Evolutionary conservation across 2,797 vertebrate genomes (phyloP).

Genomic region (Chaenodraco wilsoni): DNA sequence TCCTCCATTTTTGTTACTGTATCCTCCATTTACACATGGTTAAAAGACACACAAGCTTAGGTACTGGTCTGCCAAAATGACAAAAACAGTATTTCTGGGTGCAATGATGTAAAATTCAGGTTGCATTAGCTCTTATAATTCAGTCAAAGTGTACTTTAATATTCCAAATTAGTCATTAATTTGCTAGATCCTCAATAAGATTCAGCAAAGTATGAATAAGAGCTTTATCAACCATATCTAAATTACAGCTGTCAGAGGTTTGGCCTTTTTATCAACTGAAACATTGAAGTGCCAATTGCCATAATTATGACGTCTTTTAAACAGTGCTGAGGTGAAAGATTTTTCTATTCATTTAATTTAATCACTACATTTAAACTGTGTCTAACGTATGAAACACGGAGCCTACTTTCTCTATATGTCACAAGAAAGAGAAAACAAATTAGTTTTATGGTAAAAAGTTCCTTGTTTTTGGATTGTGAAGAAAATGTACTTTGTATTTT

Average conservation of each 20-base stretch:
- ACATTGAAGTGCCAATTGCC: not conserved
- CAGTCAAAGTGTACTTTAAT: slow-evolving; percentile 1
- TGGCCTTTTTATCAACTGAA: slow-evolving; percentile 4
- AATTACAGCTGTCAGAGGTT: not conserved
- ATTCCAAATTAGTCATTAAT: not conserved
- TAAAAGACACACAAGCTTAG: not conserved
- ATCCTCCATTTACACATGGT: not conserved
- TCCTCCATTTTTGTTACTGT: not conserved
- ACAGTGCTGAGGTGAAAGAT: slow-evolving; percentile 7
- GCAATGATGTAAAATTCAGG: not conserved
- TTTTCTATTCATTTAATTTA: slow-evolving; percentile 2
- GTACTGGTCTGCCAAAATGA: not conserved
- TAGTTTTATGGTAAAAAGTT: not conserved
- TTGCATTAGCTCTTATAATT: not conserved
- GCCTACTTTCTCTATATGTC: not conserved
- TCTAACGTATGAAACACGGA: not conserved
- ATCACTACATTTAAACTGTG: slow-evolving; percentile 12
- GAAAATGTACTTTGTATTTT: slow-evolving; percentile 33
- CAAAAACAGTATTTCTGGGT: not conserved
- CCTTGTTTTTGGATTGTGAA: not conserved
- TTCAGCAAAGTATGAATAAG: not conserved
- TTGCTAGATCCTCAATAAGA: not conserved
- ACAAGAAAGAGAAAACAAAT: not conserved
- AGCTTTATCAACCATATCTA: not conserved
- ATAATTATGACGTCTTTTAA: slow-evolving; percentile 17